phyloP scores from a whole-genome alignment of 2,113 vertebrate species.

The Pelecanus crispus region DNA sequence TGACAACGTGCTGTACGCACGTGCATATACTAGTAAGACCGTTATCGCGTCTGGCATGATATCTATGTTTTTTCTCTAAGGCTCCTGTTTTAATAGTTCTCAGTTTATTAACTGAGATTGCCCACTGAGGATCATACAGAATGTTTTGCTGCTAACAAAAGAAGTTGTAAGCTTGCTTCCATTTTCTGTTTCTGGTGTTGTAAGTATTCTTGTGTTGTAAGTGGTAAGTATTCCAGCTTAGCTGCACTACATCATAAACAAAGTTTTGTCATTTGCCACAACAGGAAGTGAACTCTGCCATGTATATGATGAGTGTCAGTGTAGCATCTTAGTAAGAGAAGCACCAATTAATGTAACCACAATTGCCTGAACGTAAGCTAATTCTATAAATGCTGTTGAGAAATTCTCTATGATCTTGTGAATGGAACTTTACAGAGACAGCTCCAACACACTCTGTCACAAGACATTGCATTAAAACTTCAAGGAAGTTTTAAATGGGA shows the following conservation, averaged over 20 bases:
- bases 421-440: neutral
- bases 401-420: neutral
- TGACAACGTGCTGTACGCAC: conserved; percentile 95
- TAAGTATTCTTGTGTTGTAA: too few species aligned
- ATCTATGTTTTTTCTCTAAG: neutral
- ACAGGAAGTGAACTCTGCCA: neutral
- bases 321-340: neutral
- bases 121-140: neutral
- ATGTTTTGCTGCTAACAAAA: neutral
- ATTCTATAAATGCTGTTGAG: neutral
- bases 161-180: neutral
- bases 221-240: neutral
- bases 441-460: neutral
- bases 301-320: neutral
- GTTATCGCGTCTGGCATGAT: neutral
- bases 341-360: neutral
- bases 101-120: neutral
- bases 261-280: neutral
- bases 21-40: conserved; percentile 92
- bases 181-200: neutral
- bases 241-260: neutral
- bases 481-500: neutral
- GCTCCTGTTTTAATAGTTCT: neutral
- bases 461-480: neutral
- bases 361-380: neutral